Evolutionary conservation across 2,888 invertebrate genomes (phyloP), one percentile per base, ranked within the genome.

Genomic region (Eledone cirrhosa): DNA sequence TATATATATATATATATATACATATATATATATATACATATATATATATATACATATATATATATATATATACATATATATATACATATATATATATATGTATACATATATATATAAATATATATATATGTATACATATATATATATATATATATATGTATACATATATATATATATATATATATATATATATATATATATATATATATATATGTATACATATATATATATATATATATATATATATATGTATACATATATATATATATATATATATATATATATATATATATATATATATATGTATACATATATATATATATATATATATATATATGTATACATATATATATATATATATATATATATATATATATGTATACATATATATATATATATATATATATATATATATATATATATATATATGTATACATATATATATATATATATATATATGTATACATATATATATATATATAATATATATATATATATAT

Each of bases 201-300:
- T 13, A 63, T 19, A 63, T 63, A 53, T 53, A 53, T 53, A 5
- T 53, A 5, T 53, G 5, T 53, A 5, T 53, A 5, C n/a, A 5
- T 53, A 5, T 53, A 5, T 53, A 2, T 53, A 5, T 29, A 33
- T 19, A 33, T 22, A 7, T 22, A 19, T 67, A 24, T 67, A 29
- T 67, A 31, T 22, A 2, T 29, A 31, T 67, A 19, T 67, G 67
- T 29, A 31, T 67, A 16, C 19, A 67, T 67, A 67, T 33, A 33
- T 67, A 33, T 33, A 67, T 16, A 67, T 19, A 31, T 67, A 22
- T 67, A 19, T 33, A 1, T 29, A 22, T 67, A 29, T 67, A 29
- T 67, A 67, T 33, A 33, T 67, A 33, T 67, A 67, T 24, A 67
- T 67, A n/a, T n/a, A n/a, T n/a, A n/a, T n/a, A n/a, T n/a, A n/a